These are phyloP conservation scores for Drosophila sp. DNA, from an alignment of 1,140 invertebrate genomes.

Conservation along the genomic window DNA sequence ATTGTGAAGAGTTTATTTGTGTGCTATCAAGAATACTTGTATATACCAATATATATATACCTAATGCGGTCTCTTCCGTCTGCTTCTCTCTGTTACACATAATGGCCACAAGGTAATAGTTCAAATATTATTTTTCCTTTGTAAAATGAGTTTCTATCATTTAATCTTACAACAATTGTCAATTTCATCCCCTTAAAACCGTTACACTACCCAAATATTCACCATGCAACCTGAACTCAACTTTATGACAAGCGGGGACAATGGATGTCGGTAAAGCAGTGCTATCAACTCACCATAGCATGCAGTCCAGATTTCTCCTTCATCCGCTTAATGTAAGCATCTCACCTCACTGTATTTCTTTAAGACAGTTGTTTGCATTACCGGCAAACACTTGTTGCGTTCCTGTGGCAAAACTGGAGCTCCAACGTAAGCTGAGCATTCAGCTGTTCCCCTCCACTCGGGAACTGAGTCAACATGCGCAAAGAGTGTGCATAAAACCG, in stretches of 20 bases:
- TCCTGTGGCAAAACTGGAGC: constrained; percentile 14
- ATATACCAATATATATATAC: no score
- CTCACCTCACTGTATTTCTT: neutral
- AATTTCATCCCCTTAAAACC: neutral
- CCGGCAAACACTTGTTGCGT: constrained; percentile 71
- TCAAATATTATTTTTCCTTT: no score
- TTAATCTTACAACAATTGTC: no score
- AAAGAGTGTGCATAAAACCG: constrained; percentile 22
- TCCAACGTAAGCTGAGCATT: neutral
- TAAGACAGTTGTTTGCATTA: neutral
- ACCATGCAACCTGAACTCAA: constrained; percentile 2
- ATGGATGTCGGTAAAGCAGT: constrained; percentile 39
- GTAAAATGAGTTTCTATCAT: no score
- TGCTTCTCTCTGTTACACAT: no score
- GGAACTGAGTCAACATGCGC: constrained; percentile 26
- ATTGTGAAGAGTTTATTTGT: no score
- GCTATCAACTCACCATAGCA: neutral
- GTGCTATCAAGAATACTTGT: no score
- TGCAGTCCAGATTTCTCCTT: constrained; percentile 6
- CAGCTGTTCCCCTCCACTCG: neutral
- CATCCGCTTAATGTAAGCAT: neutral
- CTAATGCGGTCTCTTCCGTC: no score
- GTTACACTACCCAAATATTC: neutral
- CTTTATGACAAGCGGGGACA: neutral
- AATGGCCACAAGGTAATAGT: no score